Evolutionary conservation across 2,888 invertebrate genomes (phyloP), one percentile per base, ranked within the genome.

Genomic region (Stenodema calcarata): DNA sequence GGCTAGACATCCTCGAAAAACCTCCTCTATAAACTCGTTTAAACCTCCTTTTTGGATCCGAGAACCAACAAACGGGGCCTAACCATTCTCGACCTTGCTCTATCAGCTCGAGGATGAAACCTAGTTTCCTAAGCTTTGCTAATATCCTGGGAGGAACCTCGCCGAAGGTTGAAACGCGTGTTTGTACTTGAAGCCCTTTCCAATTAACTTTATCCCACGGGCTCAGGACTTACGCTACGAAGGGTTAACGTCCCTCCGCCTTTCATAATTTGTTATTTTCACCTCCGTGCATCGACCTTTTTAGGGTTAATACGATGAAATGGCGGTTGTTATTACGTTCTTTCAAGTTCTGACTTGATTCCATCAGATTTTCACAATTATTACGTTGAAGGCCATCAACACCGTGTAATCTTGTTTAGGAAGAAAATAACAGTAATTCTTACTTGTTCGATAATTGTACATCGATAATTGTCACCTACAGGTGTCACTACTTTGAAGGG

Each of bases 131-230:
- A 62, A 62, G 62, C 78, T 78, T 23, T 44, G 78, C 78, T 78
- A 78, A 78, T 78, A 78, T 78, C 78, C 78, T 78, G 78, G 27
- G 9, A 44, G 78, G 44, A 78, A 44, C 27, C 44, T 78, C 41
- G 23, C 27, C 9, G 62, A 27, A 23, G 18, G 73, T 73, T 27
- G 27, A 73, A 54, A 73, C 73, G 44, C 78, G 78, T 78, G 78
- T 78, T 78, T 78, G 44, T 42, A 42, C 78, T 78, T 44, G 23
- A 78, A 78, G 78, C 78, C 44, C 78, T 78, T 78, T 78, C 44
- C 78, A 78, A 78, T 78, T 78, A 78, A 78, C 78, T 78, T 78
- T 44, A 44, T 44, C 78, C 73, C 78, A 41, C 16, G 78, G 41
- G 44, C 35, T 73, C 73, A 73, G 73, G 73, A 16, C 62, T 23